These are phyloP conservation scores for Drosophila kanapiae DNA, from an alignment of 1,140 invertebrate species.

Conservation along the genomic window DNA sequence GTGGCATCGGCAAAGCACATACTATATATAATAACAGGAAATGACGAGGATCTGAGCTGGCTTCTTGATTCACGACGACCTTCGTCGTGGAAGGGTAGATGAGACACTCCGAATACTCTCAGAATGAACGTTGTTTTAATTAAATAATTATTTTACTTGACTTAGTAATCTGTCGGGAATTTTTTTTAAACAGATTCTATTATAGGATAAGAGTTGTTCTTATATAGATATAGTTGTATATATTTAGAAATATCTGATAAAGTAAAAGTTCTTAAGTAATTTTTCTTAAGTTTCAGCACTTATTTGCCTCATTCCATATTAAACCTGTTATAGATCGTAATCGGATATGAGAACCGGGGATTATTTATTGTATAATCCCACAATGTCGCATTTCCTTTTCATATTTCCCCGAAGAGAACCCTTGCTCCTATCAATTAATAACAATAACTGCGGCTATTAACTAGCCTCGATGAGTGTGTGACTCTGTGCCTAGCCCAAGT, in stretches of 20 bases:
- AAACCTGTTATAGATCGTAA: background rate
- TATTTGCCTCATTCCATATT: too few relatives aligned
- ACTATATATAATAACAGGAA: conserved; percentile 57
- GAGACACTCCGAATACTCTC: background rate
- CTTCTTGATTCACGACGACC: conserved; percentile 24
- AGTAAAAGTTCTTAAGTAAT: background rate
- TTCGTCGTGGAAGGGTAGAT: conserved; percentile 20
- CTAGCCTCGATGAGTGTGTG: conserved; percentile 69
- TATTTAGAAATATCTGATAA: too few relatives aligned
- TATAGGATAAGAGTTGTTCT: too few relatives aligned
- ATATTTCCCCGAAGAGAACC: conserved; percentile 1
- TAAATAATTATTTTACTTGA: background rate
- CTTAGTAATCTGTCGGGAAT: background rate
- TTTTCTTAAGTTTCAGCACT: too few relatives aligned
- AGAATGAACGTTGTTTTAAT: background rate
- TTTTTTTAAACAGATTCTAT: too few relatives aligned
- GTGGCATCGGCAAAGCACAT: conserved; percentile 15
- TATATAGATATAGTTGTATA: too few relatives aligned
- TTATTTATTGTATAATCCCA: background rate
- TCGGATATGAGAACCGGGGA: background rate
- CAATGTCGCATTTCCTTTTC: background rate
- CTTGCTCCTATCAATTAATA: conserved; percentile 66
- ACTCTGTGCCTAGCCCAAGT: conserved; percentile 15
- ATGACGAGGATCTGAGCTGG: conserved; percentile 60
- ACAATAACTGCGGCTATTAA: conserved; percentile 66